A percentile compares a stretch with the other conserved stretches of the same genome.
Conservation (phyloP, 2,797 vertebrate species). For the Molossus molossus region DNA sequence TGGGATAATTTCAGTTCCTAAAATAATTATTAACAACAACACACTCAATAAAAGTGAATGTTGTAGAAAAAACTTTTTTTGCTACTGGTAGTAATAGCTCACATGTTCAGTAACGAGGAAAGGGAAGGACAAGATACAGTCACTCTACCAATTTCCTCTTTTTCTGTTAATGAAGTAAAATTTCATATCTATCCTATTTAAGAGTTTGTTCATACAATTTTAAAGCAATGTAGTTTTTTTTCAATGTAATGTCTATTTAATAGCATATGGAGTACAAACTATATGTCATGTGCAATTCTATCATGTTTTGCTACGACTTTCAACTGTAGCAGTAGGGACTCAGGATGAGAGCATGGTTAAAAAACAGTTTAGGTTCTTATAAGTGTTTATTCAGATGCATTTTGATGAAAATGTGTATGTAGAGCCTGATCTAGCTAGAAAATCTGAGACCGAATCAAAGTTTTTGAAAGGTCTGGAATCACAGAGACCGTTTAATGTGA, state of each 20-base stretch:
- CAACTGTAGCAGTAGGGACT: not conserved
- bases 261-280: not conserved
- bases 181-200: not conserved
- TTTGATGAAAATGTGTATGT: not conserved
- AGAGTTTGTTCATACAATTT: not conserved
- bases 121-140: not conserved
- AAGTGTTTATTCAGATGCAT: not conserved
- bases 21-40: conserved; percentile 43
- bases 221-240: not conserved
- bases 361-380: not conserved
- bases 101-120: not conserved
- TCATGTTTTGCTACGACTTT: not conserved
- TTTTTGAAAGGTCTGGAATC: not conserved
- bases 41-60: not conserved
- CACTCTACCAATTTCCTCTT: not conserved
- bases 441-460: not conserved
- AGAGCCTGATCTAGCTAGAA: not conserved
- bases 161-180: conserved; percentile 63
- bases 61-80: not conserved
- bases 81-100: not conserved
- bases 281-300: not conserved
- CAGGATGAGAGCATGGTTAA: not conserved
- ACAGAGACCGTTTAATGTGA: not conserved
- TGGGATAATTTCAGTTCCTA: not conserved
- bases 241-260: not conserved